Percentiles rank a stretch among this genome's conserved stretches.
phyloP scores from a whole-genome alignment of 2,797 vertebrate genomes.

The Aphelocoma californica region DNA sequence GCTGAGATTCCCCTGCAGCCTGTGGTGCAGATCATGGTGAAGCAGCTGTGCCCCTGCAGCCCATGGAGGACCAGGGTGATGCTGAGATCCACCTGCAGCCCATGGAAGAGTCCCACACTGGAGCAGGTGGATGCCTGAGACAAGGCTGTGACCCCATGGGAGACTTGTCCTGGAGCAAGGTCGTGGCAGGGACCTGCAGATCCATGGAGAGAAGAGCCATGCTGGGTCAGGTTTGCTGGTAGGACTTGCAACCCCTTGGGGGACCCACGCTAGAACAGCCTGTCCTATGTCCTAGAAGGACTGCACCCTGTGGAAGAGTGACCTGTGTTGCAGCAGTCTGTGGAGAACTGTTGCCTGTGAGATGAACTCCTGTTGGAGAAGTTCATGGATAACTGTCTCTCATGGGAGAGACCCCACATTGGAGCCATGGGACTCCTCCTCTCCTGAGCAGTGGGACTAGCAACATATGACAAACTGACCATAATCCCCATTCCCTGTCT shows the following conservation, averaged over 20 bases:
- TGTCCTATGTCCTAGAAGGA: not conserved
- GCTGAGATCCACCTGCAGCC: not conserved
- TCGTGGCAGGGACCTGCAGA: not conserved
- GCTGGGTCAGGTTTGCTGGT: not conserved
- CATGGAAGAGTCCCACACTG: not conserved
- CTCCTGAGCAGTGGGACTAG: not conserved
- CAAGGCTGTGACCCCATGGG: not conserved
- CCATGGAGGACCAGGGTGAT: rapidly evolving
- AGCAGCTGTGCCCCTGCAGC: not conserved
- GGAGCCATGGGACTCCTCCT: not conserved
- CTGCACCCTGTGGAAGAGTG: not conserved
- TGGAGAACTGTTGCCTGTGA: not conserved
- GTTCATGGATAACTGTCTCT: not conserved
- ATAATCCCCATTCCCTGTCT: not conserved
- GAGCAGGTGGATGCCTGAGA: not conserved
- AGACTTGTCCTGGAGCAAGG: not conserved
- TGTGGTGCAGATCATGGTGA: not conserved
- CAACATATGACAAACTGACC: not conserved
- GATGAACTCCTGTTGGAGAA: not conserved
- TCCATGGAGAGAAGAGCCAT: not conserved
- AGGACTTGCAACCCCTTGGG: not conserved
- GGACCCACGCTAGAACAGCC: rapidly evolving
- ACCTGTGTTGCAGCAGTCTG: not conserved
- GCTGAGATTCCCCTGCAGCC: not conserved
- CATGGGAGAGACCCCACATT: rapidly evolving